Base-by-base conservation (phyloP, 2,888 invertebrate genomes). In the Erannis defoliaria region DNA sequence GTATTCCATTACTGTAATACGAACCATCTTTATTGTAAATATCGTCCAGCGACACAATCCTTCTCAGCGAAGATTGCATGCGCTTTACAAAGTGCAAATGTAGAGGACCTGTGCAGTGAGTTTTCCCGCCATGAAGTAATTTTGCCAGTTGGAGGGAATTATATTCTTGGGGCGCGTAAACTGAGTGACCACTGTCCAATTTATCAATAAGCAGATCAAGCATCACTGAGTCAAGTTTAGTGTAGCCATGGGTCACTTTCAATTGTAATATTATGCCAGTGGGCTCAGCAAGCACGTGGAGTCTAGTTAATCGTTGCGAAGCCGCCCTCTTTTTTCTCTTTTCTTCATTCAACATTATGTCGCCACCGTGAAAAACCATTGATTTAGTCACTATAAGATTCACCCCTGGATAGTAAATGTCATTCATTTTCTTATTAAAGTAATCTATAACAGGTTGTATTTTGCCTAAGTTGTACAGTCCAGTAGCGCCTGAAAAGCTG, bases 101-200 rank as follows among this genome's bases (percentile, higher is more conserved):
- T 29, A 59, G 9, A 29, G 49, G 54, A 4, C 60, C 49, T 8
- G 60, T 60, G 29, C 42, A 49, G 42, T 60, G n/a, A 29, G 60
- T 60, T 4, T 12, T 26, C n/a, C 35, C 26, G 0, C 19, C 5
- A 2, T 55, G 35, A 8, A 60, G 29, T 37, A 2, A 16, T 10
- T 12, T 1, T 4, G 55, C 35, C 5, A 49, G 10, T 26, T 23
- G 12, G 9, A 55, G 5, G 6, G 42, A 21, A 19, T 29, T 54
- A 9, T 49, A 55, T 12, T 29, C 10, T 12, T 49, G 43, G 19
- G 14, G n/a, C 0, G 55, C 12, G 26, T 55, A 60, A 9, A 60
- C 60, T 8, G 49, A 18, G 12, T 55, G 54, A 12, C 60, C 60
- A 26, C 21, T n/a, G 43, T 60, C 12, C 23, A 60, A 29, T 16